Conservation (phyloP, 1,140 invertebrate species). For the Aricia agestis region DNA sequence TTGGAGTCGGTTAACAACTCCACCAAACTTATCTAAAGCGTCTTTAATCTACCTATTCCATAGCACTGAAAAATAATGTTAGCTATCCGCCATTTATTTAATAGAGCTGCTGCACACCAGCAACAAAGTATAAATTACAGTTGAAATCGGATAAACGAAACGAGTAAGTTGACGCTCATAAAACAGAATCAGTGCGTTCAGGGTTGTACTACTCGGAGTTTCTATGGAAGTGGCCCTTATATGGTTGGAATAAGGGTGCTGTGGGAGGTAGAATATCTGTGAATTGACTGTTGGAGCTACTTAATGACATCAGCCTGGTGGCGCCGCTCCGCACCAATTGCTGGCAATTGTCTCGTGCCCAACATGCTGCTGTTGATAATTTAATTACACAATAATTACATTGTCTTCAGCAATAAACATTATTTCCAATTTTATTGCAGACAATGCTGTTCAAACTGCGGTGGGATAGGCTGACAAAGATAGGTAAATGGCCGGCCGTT, state of each 20-base stretch:
- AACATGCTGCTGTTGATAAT: conserved; percentile 29
- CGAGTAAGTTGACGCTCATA: too few species aligned
- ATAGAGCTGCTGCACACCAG: too few species aligned
- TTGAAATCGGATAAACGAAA: too few species aligned
- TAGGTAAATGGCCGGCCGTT: not conserved
- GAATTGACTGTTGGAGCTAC: conserved; percentile 8
- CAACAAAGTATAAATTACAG: too few species aligned
- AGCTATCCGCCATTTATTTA: too few species aligned
- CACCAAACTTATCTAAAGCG: too few species aligned
- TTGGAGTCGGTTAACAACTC: too few species aligned
- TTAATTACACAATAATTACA: conserved; percentile 35
- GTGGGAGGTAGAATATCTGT: not conserved
- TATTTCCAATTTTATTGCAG: not conserved
- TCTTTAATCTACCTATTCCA: too few species aligned
- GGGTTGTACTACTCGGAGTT: not conserved
- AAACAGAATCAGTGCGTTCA: too few species aligned
- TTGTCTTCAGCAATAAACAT: conserved; percentile 9
- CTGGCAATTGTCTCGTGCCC: conserved; percentile 57
- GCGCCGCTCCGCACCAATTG: conserved; percentile 61
- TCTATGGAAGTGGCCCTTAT: not conserved
- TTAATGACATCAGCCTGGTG: conserved; percentile 57
- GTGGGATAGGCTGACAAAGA: not conserved
- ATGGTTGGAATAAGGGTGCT: not conserved
- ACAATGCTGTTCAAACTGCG: too few species aligned
- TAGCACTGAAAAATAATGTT: too few species aligned